Base-by-base conservation (phyloP, 2,888 invertebrate genomes). In the Mythimna albipuncta region DNA sequence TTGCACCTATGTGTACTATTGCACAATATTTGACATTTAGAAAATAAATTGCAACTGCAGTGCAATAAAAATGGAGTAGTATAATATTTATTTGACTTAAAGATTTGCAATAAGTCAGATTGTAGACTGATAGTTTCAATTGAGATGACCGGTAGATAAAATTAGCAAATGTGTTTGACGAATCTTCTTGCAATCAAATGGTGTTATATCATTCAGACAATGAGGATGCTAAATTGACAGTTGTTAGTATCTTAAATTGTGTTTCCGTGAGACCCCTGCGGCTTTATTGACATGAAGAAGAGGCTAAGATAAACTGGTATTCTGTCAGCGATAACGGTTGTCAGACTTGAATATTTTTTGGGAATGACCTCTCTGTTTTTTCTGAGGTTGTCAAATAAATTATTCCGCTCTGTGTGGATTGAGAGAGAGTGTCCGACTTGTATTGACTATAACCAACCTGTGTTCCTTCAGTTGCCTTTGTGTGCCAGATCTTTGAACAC, bases 11-110 rank as follows among this genome's bases (percentile, higher is more conserved):
- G 10, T 61, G 52, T 26, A 65, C 21, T 10, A 7, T 77, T 81
- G 50, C 32, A 11, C 73, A 54, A 80, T 6, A 1, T 2, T 32
- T 69, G 81, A 72, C 68, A 81, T 79, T 79, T 68, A 59, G 64
- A 77, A 67, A 32, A 52, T 6, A 21, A 38, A 73, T 64, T 52
- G 65, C 58, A 68, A 26, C 32, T 52, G 44, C 32, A 38, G 1
- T 72, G 62, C 54, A 62, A 62, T 65, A 70, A 67, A 70, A 63
- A 47, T 68, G n/a, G 52, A 44, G 19, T 9, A 47, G 47, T 47
- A n/a, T 62, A 6, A 62, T 72, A 63, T 66, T 64, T 69, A 44
- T 79, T 58, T 63, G 10, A n/a, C 6, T 3, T 50, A 61, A 62
- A 19, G 50, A 35, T 47, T 76, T 64, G 55, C 58, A 62, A 62